Percentiles rank a stretch among this genome's conserved stretches.
phyloP scores from a whole-genome alignment of 2,797 vertebrate genomes.

The Lateolabrax maculatus region DNA sequence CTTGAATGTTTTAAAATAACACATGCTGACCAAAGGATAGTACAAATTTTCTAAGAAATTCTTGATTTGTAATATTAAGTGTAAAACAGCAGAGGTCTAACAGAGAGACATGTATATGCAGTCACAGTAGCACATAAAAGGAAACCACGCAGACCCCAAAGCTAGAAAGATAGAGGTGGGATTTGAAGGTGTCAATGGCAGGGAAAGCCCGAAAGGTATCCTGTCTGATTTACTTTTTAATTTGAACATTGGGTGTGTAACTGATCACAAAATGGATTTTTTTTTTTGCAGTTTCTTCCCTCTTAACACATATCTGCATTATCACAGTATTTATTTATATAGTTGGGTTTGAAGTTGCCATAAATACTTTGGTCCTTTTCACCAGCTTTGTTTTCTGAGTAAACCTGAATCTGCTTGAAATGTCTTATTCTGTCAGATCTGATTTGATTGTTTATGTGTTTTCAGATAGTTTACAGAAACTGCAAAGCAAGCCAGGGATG shows the following conservation, averaged over 20 bases:
- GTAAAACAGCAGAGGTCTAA: not conserved
- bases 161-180: not conserved
- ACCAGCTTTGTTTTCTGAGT: not conserved
- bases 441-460: slow-evolving; percentile 36
- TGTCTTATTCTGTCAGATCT: slow-evolving; percentile 9
- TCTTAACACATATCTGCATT: not conserved
- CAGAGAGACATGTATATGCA: not conserved
- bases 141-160: not conserved
- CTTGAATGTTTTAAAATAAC: not conserved
- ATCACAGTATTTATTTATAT: not conserved
- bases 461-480: slow-evolving; percentile 69
- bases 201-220: not conserved
- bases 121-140: not conserved
- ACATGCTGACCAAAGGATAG: not conserved
- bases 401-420: not conserved
- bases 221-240: not conserved
- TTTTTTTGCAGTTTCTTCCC: not conserved
- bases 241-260: not conserved
- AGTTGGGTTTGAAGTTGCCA: not conserved
- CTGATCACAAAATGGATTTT: too few species aligned
- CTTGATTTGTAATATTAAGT: not conserved
- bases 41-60: not conserved
- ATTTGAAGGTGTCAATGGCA: not conserved
- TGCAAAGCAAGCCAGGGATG: slow-evolving; percentile 63
- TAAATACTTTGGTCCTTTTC: not conserved